Evolutionary conservation across 2,888 invertebrate genomes (phyloP).

Genomic region (Chrysolina haemoptera): DNA sequence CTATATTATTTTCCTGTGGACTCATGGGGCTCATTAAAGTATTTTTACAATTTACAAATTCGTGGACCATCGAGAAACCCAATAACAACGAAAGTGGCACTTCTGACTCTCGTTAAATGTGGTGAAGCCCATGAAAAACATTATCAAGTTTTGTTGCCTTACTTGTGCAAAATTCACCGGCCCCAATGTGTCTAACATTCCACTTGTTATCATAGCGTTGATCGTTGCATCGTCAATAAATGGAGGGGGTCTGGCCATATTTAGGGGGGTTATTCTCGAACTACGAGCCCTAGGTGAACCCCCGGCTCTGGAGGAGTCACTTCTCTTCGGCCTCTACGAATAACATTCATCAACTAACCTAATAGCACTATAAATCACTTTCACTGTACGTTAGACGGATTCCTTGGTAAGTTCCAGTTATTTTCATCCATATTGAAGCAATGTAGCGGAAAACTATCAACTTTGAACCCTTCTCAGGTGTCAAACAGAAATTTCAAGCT

Average conservation of each 20-base stretch:
- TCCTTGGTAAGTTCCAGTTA: conserved; percentile 44
- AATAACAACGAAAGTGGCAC: no score
- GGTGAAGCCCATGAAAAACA: not conserved
- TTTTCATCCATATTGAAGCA: conserved; percentile 45
- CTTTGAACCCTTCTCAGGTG: conserved; percentile 10
- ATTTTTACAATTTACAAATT: no score
- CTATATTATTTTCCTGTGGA: no score
- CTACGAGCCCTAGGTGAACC: conserved; percentile 43
- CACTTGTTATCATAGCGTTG: conserved; percentile 53
- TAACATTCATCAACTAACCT: not conserved
- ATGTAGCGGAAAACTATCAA: not conserved
- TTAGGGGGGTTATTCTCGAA: conserved; percentile 43
- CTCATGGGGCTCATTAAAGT: no score
- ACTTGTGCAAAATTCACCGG: conserved; percentile 51
- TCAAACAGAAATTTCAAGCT: conserved; percentile 36
- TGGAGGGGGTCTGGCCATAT: conserved; percentile 45
- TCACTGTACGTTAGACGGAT: conserved; percentile 37
- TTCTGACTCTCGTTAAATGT: not conserved
- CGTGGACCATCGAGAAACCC: no score
- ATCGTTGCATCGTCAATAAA: conserved; percentile 56
- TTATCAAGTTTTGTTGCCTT: not conserved
- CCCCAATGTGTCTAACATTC: conserved; percentile 53
- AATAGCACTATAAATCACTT: not conserved
- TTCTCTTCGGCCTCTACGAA: conserved; percentile 45
- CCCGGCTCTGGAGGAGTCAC: conserved; percentile 40